Evolutionary conservation across 1,140 invertebrate genomes (phyloP), one percentile per base, ranked within the genome.

Genomic region (Anoplolepis gracilipes): DNA sequence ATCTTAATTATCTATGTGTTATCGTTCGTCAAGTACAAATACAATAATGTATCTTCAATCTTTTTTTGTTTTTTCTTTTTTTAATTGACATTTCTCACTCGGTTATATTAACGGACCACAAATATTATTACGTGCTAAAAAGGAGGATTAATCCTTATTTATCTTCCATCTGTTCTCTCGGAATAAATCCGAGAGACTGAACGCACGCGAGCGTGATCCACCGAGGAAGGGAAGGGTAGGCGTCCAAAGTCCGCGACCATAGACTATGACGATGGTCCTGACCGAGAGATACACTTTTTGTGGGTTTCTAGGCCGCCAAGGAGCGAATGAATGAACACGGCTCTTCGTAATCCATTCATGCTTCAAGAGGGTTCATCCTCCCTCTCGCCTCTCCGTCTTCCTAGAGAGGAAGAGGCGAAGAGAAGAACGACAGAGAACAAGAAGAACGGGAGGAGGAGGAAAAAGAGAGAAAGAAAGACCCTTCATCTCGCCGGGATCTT

Each of bases 261-360:
- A 75, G 85, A 84, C 88, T 88, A 86, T 78, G 88, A 55, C 69
- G 85, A 82, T 87, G 85, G 11, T 42, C 75, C 70, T 65, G 73
- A 36, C 39, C 25, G 69, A 84, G 87, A 91, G 86, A 89, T 90
- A 92, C 88, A 91, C 88, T 93, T 94, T 94, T 93, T 93, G 92
- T 93, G 89, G 93, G 93, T 94, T 94, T 94, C 93, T 93, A 93
- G 93, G 91, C 90, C 92, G 87, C 88, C 91, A 91, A 93, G 91
- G 90, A 94, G 90, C 89, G 92, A 94, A 94, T 94, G 93, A 94
- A 94, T 94, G 93, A 94, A 93, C 92, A 87, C 90, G 90, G 85
- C 91, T 90, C 89, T 93, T 90, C 89, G 93, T 94, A 94, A 94
- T 94, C 93, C 93, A 94, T 94, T 94, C 93, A 93, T 93, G 93